Conservation (phyloP, 2,113 vertebrate species). For the Echinops telfairi region DNA sequence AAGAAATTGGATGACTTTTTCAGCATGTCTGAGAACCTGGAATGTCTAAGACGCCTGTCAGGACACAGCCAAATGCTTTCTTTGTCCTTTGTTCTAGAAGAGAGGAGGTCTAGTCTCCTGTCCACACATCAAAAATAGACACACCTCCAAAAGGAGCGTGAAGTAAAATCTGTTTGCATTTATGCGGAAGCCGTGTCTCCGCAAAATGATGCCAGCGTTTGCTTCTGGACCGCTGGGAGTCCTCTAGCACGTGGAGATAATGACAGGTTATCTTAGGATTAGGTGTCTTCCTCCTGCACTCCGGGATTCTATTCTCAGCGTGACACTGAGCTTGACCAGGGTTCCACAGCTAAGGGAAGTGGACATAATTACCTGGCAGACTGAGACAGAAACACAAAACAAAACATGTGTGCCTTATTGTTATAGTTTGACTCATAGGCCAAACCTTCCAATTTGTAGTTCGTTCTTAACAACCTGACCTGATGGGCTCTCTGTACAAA, state of each 20-base stretch:
- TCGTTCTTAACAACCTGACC: not conserved
- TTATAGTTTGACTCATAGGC: slow-evolving; percentile 52
- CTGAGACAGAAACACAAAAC: slow-evolving; percentile 60
- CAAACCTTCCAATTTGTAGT: not conserved
- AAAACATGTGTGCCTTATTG: slow-evolving; percentile 48
- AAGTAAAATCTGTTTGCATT: slow-evolving; percentile 57
- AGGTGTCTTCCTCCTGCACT: slow-evolving; percentile 28
- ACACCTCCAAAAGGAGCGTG: slow-evolving; percentile 52
- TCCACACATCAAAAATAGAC: slow-evolving; percentile 16
- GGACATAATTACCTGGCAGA: slow-evolving; percentile 66
- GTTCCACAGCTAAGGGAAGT: slow-evolving; percentile 60
- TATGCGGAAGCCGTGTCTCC: slow-evolving; percentile 45
- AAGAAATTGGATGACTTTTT: slow-evolving; percentile 49
- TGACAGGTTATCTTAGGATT: slow-evolving; percentile 55
- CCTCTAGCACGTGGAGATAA: slow-evolving; percentile 59
- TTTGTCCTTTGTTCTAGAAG: slow-evolving; percentile 37
- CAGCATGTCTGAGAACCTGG: slow-evolving; percentile 23
- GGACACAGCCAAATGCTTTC: slow-evolving; percentile 37
- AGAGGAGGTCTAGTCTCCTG: not conserved
- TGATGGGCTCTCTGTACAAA: not conserved
- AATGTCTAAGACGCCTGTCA: slow-evolving; percentile 47
- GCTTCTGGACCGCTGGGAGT: slow-evolving; percentile 19
- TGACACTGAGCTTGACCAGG: slow-evolving; percentile 63
- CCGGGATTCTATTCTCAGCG: slow-evolving; percentile 66
- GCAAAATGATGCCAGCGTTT: slow-evolving; percentile 47